Evolutionary conservation across 2,113 vertebrate genomes (phyloP).

Genomic region (Microcebus jonahi): DNA sequence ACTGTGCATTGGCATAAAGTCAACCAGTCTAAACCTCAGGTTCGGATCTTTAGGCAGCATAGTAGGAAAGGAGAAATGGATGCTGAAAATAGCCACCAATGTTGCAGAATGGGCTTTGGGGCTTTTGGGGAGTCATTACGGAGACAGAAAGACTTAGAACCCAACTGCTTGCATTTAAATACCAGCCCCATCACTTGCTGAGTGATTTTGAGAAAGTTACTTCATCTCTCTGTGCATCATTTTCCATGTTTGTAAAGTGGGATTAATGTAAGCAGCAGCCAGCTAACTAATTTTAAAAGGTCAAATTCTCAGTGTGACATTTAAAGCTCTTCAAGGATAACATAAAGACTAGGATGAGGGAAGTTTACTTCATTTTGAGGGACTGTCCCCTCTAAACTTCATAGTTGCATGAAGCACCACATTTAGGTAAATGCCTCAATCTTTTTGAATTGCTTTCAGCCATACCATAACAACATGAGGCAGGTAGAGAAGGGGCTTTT

Average conservation of each 20-base stretch:
- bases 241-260: neutral
- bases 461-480: neutral
- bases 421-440: neutral
- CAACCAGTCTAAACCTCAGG: neutral
- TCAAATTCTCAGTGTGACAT: neutral
- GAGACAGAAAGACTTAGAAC: neutral
- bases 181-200: neutral
- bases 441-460: neutral
- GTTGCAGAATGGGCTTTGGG: neutral
- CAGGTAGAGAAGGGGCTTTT: neutral
- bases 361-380: neutral
- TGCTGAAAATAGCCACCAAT: accelerated
- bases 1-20: neutral
- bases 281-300: neutral
- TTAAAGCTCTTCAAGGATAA: neutral
- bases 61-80: neutral
- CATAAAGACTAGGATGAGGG: neutral
- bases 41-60: neutral
- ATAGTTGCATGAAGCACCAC: neutral
- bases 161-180: neutral
- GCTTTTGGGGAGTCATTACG: neutral
- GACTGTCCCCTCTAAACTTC: neutral
- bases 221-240: neutral
- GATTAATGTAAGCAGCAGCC: neutral
- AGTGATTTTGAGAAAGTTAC: neutral